Percentiles rank a stretch among this genome's conserved stretches.
Evolutionary conservation across 2,888 invertebrate species (phyloP).

Genomic region (Eudasyphora cyanicolor): DNA sequence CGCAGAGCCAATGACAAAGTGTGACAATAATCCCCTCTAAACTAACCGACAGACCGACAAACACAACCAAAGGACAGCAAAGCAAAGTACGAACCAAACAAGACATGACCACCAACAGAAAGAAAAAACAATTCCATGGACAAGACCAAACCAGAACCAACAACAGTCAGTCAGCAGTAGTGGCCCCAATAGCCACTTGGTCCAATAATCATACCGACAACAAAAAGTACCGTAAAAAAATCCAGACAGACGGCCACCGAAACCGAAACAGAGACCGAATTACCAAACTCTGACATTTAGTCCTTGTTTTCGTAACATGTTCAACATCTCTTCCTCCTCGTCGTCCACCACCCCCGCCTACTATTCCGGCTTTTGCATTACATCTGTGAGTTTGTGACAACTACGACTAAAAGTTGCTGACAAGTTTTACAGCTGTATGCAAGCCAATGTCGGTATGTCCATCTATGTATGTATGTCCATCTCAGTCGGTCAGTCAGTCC

Average conservation of each 20-base stretch:
- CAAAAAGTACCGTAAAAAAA: background rate
- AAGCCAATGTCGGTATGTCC: background rate
- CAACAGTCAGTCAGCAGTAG: background rate
- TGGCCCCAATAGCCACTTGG: constrained; percentile 17
- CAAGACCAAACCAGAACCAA: background rate
- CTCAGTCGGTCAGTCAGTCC: background rate
- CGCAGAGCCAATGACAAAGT: constrained; percentile 59
- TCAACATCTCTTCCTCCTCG: constrained; percentile 11
- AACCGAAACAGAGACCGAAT: background rate
- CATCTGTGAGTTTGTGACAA: constrained; percentile 43
- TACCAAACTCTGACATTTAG: constrained; percentile 49
- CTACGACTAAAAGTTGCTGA: constrained; percentile 48
- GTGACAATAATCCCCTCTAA: constrained; percentile 55
- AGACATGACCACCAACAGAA: constrained; percentile 2
- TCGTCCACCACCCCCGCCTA: background rate
- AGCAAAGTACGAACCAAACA: background rate
- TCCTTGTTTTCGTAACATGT: constrained; percentile 54
- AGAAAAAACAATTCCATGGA: background rate
- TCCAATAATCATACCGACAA: constrained; percentile 9
- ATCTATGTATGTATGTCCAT: no score
- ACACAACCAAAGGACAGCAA: background rate
- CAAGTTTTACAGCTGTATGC: constrained; percentile 45
- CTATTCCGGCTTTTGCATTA: no score
- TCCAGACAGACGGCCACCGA: background rate
- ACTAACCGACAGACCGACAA: constrained; percentile 5